Conservation (phyloP, 2,113 vertebrate genomes). For the Petrocephalus microphthalmus region DNA sequence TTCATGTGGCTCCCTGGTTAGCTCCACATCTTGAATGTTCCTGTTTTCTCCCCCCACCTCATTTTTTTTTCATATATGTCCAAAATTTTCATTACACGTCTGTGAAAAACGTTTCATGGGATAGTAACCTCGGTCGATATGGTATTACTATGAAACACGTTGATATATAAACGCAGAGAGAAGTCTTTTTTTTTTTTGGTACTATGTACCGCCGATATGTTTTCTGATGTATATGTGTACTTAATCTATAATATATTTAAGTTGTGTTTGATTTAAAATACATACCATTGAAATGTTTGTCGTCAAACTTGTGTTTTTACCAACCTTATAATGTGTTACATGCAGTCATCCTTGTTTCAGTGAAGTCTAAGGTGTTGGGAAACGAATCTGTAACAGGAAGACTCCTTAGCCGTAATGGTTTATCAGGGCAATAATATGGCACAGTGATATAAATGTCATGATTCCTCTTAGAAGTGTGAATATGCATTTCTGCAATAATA, state of each 20-base stretch:
- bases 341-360: neutral
- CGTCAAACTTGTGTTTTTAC: slow-evolving; percentile 36
- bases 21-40: slow-evolving; percentile 52
- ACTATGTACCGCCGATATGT: slow-evolving; percentile 94
- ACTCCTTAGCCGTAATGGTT: neutral
- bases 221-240: slow-evolving; percentile 91
- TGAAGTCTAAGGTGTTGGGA: neutral
- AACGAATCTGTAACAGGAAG: neutral
- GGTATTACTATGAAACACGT: slow-evolving; percentile 57
- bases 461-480: neutral
- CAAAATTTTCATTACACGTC: slow-evolving; percentile 49
- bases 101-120: slow-evolving; percentile 59
- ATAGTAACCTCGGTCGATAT: slow-evolving; percentile 54
- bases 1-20: slow-evolving; percentile 58
- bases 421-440: neutral
- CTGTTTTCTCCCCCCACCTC: slow-evolving; percentile 28
- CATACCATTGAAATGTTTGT: slow-evolving; percentile 74
- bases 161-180: slow-evolving; percentile 67
- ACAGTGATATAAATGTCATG: neutral
- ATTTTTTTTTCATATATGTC: slow-evolving; percentile 53
- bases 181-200: slow-evolving; percentile 80
- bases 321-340: neutral
- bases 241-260: slow-evolving; percentile 98
- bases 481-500: neutral
- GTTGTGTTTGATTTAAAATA: slow-evolving; percentile 98